Evolutionary conservation across 2,113 vertebrate genomes (phyloP).

Genomic region (Odontesthes bonariensis): DNA sequence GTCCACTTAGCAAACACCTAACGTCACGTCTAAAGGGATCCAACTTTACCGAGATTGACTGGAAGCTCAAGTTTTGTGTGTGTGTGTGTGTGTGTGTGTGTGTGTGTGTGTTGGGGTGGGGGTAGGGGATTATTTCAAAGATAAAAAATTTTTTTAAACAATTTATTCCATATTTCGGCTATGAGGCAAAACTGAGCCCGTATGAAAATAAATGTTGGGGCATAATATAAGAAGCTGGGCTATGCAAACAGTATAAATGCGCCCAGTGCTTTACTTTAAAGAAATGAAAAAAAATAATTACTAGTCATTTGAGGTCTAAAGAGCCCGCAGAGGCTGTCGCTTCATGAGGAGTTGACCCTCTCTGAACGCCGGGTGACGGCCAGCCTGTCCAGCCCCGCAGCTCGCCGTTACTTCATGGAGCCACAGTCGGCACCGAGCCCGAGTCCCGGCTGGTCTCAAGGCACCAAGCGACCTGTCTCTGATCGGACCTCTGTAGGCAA

Average conservation of each 20-base stretch:
- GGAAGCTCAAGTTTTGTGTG: background rate
- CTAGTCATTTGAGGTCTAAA: background rate
- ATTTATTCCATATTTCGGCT: background rate
- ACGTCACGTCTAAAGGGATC: background rate
- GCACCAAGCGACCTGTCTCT: conserved; percentile 21
- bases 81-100: too few relatives aligned
- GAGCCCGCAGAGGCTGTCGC: too few relatives aligned
- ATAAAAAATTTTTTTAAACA: background rate
- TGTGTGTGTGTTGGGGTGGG: too few relatives aligned
- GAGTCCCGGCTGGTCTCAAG: conserved; percentile 23
- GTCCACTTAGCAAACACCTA: background rate
- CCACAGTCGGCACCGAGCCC: conserved; percentile 29
- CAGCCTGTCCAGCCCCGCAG: conserved; percentile 18
- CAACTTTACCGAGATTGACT: background rate
- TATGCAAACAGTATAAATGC: background rate
- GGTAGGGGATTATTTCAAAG: too few relatives aligned
- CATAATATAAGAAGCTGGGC: background rate
- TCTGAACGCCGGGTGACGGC: conserved; percentile 28
- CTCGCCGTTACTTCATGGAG: conserved; percentile 22
- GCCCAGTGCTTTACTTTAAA: background rate
- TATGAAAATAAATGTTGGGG: background rate
- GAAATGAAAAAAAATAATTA: background rate
- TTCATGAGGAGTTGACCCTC: conserved; percentile 8
- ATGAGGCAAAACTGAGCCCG: background rate
- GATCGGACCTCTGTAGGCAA: conserved; percentile 4